Base-by-base conservation (phyloP, 2,797 vertebrate species). In the Danionella dracula region DNA sequence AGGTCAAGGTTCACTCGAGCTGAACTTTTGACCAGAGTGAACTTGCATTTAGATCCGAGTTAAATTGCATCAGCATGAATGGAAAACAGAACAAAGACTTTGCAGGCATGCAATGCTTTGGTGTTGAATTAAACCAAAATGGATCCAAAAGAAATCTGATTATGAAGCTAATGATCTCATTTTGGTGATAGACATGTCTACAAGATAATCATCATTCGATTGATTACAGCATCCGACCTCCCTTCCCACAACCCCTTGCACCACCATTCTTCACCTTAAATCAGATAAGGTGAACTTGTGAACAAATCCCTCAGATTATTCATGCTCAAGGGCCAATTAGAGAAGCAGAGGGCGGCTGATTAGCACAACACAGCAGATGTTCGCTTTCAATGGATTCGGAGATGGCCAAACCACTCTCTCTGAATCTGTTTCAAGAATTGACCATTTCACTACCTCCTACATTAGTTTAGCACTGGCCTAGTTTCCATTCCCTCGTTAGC, bases 291-390 rank as follows among this genome's bases (percentile, higher is more conserved):
- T 84, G 76, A 78, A 81, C 81, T 85, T 69, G 83, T 82, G 82
- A 81, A 85, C 79, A 83, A 80, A 80, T 87, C 79, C 78, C 82
- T 79, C 84, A 84, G 83, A 91, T 91, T 87, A 85, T 80, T 82
- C 82, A 80, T 76, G 82, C 88, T 86, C 82, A 37, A 72, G 84
- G 81, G 85, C 82, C 72, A 50, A 82, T 89, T 84, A 83, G 82
- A 79, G 50, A 79, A 83, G 75, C 63, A 70, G 72, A 45, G 59
- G 41, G 68, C 34, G 69, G 71, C 65, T 71, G 48, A 77, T 72
- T 23, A 56, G 63, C 45, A 32, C 49, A 62, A 15, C 49, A 19
- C 31, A 34, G 67, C 69, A 74, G 72, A 73, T 71, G 56, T 56
- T 37, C 62, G 55, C 46, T 59, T 63, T 60, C 27, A 58, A 60